Percentiles rank a stretch among this genome's conserved stretches.
These are phyloP conservation scores for Epinephelus malabaricus DNA, from an alignment of 2,797 vertebrate genomes.

Conservation along the genomic window DNA sequence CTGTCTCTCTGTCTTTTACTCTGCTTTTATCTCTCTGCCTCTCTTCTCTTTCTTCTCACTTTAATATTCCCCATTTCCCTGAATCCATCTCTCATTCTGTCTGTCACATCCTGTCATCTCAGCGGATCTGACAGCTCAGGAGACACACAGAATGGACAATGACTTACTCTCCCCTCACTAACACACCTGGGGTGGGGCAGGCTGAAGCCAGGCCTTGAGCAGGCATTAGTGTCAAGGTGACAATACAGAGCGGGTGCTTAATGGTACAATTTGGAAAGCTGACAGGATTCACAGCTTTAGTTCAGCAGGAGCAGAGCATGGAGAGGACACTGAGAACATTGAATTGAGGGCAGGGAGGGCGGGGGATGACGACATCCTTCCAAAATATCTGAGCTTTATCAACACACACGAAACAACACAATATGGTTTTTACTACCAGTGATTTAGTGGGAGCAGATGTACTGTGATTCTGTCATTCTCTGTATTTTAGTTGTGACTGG, in stretches of 20 bases:
- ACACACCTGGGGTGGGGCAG: slow-evolving; percentile 54
- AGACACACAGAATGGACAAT: slow-evolving; percentile 69
- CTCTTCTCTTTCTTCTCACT: slow-evolving; percentile 35
- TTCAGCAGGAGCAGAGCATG: slow-evolving; percentile 83
- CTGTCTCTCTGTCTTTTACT: slow-evolving; percentile 34
- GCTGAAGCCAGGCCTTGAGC: slow-evolving; percentile 61
- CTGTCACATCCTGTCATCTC: slow-evolving; percentile 64
- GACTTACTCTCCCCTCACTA: slow-evolving; percentile 29
- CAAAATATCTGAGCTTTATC: slow-evolving; percentile 2
- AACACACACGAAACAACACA: slow-evolving; percentile 11
- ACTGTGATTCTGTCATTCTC: slow-evolving; percentile 28
- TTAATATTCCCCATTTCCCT: slow-evolving; percentile 45
- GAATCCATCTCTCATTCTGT: slow-evolving; percentile 60
- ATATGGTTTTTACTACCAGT: slow-evolving; percentile 1
- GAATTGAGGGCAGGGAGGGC: background rate
- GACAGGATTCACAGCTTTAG: slow-evolving; percentile 84
- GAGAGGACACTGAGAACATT: slow-evolving; percentile 49
- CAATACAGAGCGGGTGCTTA: slow-evolving; percentile 46
- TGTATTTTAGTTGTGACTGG: slow-evolving; percentile 9
- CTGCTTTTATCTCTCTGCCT: slow-evolving; percentile 53
- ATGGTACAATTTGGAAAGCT: slow-evolving; percentile 69
- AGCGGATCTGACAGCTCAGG: slow-evolving; percentile 80
- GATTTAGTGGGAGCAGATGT: slow-evolving; percentile 6
- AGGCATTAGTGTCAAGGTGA: slow-evolving; percentile 57
- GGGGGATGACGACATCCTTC: background rate